phyloP scores from a whole-genome alignment of 1,140 invertebrate genomes.

The Telenomus remus region DNA sequence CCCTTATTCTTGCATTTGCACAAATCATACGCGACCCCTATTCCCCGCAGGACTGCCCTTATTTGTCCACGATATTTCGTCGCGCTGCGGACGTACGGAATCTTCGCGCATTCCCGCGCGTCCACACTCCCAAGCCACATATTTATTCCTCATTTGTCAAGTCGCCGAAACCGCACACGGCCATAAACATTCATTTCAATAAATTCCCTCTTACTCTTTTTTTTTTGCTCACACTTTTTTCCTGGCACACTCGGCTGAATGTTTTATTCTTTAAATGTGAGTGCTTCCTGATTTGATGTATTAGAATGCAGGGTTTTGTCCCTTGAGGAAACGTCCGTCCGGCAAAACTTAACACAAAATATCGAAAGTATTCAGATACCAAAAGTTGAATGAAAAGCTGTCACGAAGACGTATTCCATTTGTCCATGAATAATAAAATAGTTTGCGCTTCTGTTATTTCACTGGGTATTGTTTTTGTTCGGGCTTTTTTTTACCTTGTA shows the following conservation, averaged over 20 bases:
- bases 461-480: neutral
- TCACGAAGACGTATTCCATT: conserved; percentile 45
- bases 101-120: conserved; percentile 33
- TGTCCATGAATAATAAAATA: conserved; percentile 52
- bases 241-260: neutral
- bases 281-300: conserved; percentile 28
- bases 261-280: neutral
- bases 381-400: conserved; percentile 56
- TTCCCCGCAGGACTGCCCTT: conserved; percentile 60
- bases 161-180: conserved; percentile 2
- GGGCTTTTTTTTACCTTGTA: too few relatives aligned
- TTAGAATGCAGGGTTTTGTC: conserved; percentile 23
- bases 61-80: conserved; percentile 55
- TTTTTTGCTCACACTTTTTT: conserved; percentile 1
- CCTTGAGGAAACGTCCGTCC: conserved; percentile 32
- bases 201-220: neutral
- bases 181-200: conserved; percentile 31
- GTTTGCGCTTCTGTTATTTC: neutral
- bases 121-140: conserved; percentile 34
- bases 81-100: conserved; percentile 35
- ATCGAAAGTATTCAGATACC: conserved; percentile 52
- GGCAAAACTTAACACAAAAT: conserved; percentile 38
- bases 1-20: conserved; percentile 74
- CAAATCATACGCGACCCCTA: conserved; percentile 71
- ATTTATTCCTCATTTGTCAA: conserved; percentile 54